A percentile compares a stretch with the other conserved stretches of the same genome.
Conservation (phyloP, 2,113 vertebrate species). For the Pangasianodon hypophthalmus region DNA sequence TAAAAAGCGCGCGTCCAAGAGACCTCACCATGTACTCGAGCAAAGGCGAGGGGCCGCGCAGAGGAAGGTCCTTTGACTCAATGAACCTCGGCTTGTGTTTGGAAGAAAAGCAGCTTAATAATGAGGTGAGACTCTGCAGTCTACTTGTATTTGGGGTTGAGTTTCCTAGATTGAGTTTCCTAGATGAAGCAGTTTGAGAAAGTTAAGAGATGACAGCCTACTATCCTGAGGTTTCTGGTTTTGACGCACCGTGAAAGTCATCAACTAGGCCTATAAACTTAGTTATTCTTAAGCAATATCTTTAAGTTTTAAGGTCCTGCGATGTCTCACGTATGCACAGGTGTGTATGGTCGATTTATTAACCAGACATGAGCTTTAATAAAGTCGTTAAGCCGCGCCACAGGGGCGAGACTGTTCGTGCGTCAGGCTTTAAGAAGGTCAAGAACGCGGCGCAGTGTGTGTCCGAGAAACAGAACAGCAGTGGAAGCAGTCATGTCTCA, state of each 20-base stretch:
- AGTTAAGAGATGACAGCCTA: not conserved
- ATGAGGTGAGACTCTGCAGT: conserved; percentile 73
- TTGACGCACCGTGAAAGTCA: not conserved
- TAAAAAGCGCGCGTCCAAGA: conserved; percentile 20
- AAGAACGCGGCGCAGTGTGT: not conserved
- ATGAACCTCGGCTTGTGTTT: conserved; percentile 71
- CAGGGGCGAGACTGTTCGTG: not conserved
- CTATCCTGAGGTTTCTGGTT: not conserved
- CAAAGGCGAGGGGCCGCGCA: conserved; percentile 74
- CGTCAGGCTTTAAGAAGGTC: conserved; percentile 45
- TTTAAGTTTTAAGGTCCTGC: not conserved
- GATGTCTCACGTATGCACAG: not conserved
- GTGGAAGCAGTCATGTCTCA: not conserved
- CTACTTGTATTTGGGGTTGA: not conserved
- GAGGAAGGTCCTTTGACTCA: conserved; percentile 81
- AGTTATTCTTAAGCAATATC: not conserved
- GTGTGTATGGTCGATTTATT: not conserved
- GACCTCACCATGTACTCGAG: conserved; percentile 74
- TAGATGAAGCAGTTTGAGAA: not conserved
- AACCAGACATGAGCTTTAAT: not conserved
- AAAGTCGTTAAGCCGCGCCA: conserved; percentile 33
- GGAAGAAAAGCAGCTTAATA: conserved; percentile 79
- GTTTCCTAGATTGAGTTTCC: not conserved
- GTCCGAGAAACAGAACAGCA: not conserved
- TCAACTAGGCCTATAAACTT: not conserved